Conservation (phyloP, 1,140 invertebrate genomes). For the Battus philenor region DNA sequence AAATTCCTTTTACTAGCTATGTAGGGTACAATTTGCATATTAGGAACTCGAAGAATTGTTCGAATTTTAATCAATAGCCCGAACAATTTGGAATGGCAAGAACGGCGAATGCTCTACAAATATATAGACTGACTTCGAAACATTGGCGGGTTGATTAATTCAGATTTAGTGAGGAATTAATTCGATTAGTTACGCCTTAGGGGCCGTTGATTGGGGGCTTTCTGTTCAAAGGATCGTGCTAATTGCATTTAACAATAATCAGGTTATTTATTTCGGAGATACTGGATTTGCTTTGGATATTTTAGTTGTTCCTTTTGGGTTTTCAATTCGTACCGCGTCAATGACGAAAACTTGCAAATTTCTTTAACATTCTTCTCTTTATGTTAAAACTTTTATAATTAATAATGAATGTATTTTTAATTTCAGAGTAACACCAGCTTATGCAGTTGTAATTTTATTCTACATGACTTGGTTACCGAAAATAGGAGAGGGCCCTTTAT, state of each 20-base stretch:
- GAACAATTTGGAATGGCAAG: slow-evolving; percentile 5
- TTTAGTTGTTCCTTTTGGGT: slow-evolving; percentile 3
- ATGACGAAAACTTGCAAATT: too few species aligned
- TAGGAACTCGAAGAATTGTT: slow-evolving; percentile 5
- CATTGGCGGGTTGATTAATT: slow-evolving; percentile 23
- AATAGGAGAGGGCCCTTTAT: slow-evolving; percentile 81
- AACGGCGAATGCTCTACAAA: neutral
- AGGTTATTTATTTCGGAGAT: slow-evolving; percentile 12
- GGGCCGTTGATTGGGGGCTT: slow-evolving; percentile 19
- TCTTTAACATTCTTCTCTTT: too few species aligned
- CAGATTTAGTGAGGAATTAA: slow-evolving; percentile 22
- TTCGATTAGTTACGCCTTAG: slow-evolving; percentile 20
- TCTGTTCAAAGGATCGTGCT: slow-evolving; percentile 15
- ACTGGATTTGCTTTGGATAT: slow-evolving; percentile 3
- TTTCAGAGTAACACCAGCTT: slow-evolving; percentile 82
- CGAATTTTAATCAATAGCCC: slow-evolving; percentile 3
- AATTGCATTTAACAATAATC: slow-evolving; percentile 17
- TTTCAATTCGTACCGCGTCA: too few species aligned
- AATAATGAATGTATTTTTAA: too few species aligned
- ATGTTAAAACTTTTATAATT: too few species aligned
- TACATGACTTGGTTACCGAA: slow-evolving; percentile 82
- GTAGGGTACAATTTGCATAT: too few species aligned
- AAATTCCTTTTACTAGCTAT: too few species aligned
- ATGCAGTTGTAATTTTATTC: slow-evolving; percentile 80
- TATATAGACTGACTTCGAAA: slow-evolving; percentile 13